Evolutionary conservation across 2,113 vertebrate genomes (phyloP), one percentile per base, ranked within the genome.

Genomic region (Dolichotis patagonum): DNA sequence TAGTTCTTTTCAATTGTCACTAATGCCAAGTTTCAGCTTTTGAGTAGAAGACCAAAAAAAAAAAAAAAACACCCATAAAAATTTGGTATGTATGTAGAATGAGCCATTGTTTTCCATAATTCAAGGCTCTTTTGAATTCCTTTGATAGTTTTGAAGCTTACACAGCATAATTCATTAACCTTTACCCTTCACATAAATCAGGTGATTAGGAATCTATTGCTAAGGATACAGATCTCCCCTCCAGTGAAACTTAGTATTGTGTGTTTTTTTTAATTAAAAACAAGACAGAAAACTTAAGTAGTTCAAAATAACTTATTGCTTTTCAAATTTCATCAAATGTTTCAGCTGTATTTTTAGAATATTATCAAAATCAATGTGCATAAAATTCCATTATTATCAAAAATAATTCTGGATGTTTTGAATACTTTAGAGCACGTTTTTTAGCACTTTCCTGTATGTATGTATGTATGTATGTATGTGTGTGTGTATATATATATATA

Each of bases 1-100:
- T 98, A 99, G 96, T 97, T 98, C 97, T 96, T 98, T 98, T 98
- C 93, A 91, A 97, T 99, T 99, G 98, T 98, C 98, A 98, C 97
- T 99, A 98, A 98, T 98, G 96, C 90, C 77, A 95, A 96, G 97
- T 98, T 98, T 98, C 96, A 90, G 98, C 98, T 98, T 99, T 98
- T 97, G 93, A 98, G 94, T 95, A 96, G 94, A 97, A 98, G 97
- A 98, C 96, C 80, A 97, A 97, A 98, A 98, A 98, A 56, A 54
- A 52, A 52, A 97, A 98, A 98, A 98, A 56, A 54, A 52, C 6
- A 54, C 49, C 49, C 93, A 95, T 90, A 97, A 98, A 97, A 98
- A 87, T 88, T 97, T 63, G 94, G 30, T 97, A 80, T 97, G 73
- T 95, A 84, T 97, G 88, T 96, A 95, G 83, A 98, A 98, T 96